phyloP scores from a whole-genome alignment of 2,888 invertebrate species.

The Conus canariensis region DNA sequence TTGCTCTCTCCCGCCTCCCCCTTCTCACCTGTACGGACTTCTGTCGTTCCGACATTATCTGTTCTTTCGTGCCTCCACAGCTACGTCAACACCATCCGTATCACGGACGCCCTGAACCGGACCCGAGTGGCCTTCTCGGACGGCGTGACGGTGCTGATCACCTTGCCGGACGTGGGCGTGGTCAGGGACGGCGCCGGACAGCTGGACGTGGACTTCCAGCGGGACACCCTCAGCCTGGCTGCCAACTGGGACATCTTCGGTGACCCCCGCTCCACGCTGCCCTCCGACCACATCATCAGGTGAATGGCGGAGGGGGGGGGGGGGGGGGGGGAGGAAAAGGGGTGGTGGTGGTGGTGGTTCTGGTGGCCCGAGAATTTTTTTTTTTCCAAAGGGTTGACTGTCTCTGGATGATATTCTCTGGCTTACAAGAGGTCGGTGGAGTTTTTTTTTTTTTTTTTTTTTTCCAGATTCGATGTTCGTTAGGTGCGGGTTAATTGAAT shows the following conservation, averaged over 20 bases:
- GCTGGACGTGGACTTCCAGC: constrained; percentile 53
- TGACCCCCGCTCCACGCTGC: constrained; percentile 38
- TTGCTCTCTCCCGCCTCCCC: too few relatives aligned
- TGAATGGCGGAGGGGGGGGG: not conserved
- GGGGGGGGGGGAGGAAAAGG: too few relatives aligned
- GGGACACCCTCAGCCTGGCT: constrained; percentile 42
- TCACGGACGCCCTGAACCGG: constrained; percentile 50
- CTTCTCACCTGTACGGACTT: too few relatives aligned
- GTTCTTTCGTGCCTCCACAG: not conserved
- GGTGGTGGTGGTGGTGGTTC: too few relatives aligned
- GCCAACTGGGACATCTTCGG: constrained; percentile 58
- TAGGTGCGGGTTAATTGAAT: too few relatives aligned
- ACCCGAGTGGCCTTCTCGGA: constrained; percentile 47
- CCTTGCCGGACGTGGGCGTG: constrained; percentile 45
- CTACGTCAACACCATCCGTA: constrained; percentile 48
- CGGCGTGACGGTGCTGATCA: constrained; percentile 52
- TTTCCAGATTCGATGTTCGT: too few relatives aligned
- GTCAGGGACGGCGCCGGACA: constrained; percentile 51
- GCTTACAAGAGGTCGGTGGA: too few relatives aligned
- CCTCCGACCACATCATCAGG: constrained; percentile 47
- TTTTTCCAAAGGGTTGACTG: too few relatives aligned
- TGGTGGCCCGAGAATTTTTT: too few relatives aligned
- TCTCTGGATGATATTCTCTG: too few relatives aligned
- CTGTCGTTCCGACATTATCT: too few relatives aligned
- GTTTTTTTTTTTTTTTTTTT: too few relatives aligned